Percentiles rank a stretch among this genome's conserved stretches.
Evolutionary conservation across 2,888 invertebrate genomes (phyloP).

Genomic region (Melanargia galathea): DNA sequence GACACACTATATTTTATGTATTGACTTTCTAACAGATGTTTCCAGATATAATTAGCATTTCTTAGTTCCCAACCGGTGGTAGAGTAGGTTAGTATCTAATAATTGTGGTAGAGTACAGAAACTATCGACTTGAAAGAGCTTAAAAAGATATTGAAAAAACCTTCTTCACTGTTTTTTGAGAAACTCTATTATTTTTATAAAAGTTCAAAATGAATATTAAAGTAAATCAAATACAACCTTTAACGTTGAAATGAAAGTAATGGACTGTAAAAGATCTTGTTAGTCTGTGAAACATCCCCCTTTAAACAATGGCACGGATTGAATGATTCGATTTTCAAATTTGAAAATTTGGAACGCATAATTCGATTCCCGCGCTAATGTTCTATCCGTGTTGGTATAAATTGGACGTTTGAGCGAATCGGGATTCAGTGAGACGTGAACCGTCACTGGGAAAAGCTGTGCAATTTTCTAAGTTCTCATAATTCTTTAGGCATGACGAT

Average conservation of each 20-base stretch:
- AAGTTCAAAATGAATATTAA: too few relatives aligned
- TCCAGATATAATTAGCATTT: too few relatives aligned
- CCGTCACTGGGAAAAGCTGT: constrained; percentile 48
- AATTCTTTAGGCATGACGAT: constrained; percentile 7
- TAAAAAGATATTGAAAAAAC: too few relatives aligned
- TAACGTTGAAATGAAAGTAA: not conserved
- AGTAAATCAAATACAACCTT: constrained; percentile 8
- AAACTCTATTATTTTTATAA: too few relatives aligned
- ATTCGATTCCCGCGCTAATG: constrained; percentile 74
- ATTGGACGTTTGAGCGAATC: constrained; percentile 68
- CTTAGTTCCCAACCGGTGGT: too few relatives aligned
- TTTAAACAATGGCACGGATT: constrained; percentile 57
- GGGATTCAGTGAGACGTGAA: constrained; percentile 58
- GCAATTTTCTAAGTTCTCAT: constrained; percentile 38
- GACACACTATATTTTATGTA: too few relatives aligned
- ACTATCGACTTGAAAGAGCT: too few relatives aligned
- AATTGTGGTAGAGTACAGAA: too few relatives aligned
- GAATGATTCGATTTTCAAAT: constrained; percentile 71
- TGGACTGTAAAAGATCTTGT: constrained; percentile 34
- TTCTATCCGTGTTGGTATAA: constrained; percentile 69
- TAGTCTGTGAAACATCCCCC: constrained; percentile 45
- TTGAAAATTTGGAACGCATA: constrained; percentile 67
- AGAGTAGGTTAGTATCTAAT: too few relatives aligned
- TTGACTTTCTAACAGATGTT: too few relatives aligned
- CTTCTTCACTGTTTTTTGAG: too few relatives aligned